Percentiles rank a stretch among this genome's conserved stretches.
Evolutionary conservation across 2,113 vertebrate genomes (phyloP).

Genomic region (Equus quagga): DNA sequence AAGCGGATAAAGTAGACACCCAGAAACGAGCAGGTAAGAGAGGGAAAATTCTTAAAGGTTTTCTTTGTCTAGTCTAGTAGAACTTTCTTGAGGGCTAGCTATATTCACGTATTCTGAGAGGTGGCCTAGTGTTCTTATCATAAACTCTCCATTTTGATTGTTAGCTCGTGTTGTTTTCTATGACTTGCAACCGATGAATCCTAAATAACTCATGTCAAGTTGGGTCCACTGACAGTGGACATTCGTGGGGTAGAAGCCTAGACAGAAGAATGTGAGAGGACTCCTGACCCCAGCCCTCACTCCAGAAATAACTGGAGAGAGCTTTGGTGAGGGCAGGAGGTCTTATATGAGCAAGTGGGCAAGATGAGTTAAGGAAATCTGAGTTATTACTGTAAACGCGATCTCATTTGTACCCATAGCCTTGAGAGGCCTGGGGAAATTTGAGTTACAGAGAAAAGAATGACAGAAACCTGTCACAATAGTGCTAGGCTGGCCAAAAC

Average conservation of each 20-base stretch:
- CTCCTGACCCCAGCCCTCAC: neutral
- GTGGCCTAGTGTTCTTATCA: neutral
- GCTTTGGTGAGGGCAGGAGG: neutral
- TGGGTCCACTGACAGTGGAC: neutral
- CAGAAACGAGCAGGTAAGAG: neutral
- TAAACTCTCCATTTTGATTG: neutral
- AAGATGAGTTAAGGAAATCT: slow-evolving; percentile 27
- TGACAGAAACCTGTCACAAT: neutral
- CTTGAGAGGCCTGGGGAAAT: neutral
- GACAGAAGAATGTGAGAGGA: neutral
- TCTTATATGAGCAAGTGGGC: neutral
- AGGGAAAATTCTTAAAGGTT: neutral
- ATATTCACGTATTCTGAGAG: neutral
- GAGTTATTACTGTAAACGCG: neutral
- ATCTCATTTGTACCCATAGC: slow-evolving; percentile 30
- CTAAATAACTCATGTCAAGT: neutral
- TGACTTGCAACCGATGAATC: neutral
- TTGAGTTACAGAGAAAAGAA: slow-evolving; percentile 17
- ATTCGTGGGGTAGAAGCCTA: neutral
- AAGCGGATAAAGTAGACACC: neutral
- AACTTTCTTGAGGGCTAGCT: neutral
- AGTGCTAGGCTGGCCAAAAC: neutral
- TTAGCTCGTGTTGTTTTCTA: neutral
- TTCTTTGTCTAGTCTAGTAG: slow-evolving; percentile 9
- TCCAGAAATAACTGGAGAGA: neutral